Evolutionary conservation across 2,113 vertebrate species (phyloP).

Genomic region (Nerophis ophidion): DNA sequence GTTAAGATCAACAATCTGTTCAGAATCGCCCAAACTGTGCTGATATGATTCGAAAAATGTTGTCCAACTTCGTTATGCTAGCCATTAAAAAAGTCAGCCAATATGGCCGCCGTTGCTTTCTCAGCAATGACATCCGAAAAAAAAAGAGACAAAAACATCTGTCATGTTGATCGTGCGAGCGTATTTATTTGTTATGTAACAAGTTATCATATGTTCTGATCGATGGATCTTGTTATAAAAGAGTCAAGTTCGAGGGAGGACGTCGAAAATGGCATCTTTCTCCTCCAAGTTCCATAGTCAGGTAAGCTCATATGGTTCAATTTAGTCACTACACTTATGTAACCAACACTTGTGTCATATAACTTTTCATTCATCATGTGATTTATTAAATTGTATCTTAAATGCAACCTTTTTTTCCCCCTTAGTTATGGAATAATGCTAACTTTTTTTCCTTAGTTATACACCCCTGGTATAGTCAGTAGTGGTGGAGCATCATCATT

Average conservation of each 20-base stretch:
- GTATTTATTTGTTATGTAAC: not conserved
- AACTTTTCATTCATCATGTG: not conserved
- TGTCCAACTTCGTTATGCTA: not conserved
- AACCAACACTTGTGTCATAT: not conserved
- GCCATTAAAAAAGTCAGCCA: not conserved
- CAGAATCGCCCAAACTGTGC: not conserved
- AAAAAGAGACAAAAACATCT: not conserved
- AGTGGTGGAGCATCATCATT: not conserved
- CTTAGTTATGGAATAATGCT: no score
- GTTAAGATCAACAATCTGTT: not conserved
- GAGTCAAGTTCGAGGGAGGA: constrained; percentile 29
- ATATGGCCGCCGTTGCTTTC: not conserved
- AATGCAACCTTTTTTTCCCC: no score
- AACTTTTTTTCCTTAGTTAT: no score
- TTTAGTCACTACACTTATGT: not conserved
- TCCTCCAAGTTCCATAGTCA: constrained; percentile 42
- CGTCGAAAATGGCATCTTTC: constrained; percentile 49
- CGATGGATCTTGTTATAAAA: constrained; percentile 46
- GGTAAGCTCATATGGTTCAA: constrained; percentile 38
- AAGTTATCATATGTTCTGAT: constrained; percentile 4
- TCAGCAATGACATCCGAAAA: no score
- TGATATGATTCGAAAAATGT: not conserved
- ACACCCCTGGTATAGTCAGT: no score
- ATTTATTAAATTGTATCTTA: no score
- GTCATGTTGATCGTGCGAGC: not conserved